Evolutionary conservation across 1,140 invertebrate species (phyloP), one percentile per base, ranked within the genome.

Genomic region (Drosophila bocqueti): DNA sequence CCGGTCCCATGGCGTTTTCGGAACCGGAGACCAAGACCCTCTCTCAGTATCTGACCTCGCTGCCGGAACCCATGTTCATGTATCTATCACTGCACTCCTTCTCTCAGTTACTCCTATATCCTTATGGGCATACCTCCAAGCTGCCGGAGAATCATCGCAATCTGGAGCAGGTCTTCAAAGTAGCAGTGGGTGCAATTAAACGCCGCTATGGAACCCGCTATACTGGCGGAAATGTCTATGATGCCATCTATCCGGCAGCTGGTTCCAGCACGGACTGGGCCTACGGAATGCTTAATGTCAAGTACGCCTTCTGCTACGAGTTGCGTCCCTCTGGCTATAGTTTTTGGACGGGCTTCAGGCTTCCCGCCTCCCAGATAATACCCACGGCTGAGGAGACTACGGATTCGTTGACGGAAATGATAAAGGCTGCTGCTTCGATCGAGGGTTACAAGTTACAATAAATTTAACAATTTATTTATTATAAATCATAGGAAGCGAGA

Each of bases 11-110:
- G 0, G 93, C 96, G 0, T 97, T 97, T 83, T 97, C 96, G 0
- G 97, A 97, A 92, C 92, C 94, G 2, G 96, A 97, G 86, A 95
- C 95, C 0, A 85, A 86, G 60, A 91, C 94, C 3, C 76, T 95
- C 0, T 40, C 89, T 6, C 60, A 94, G 15, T 83, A 52, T 31
- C 38, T 87, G 2, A 64, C 3, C 0, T 52, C 57, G 2, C n/a
- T 91, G 29, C 76, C 64, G 11, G 66, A 68, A 11, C 73, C 77
- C 31, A 86, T 94, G 29, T 91, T 93, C 45, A 72, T 94, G 29
- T 94, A 94, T 63, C 94, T 49, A 93, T 95, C 95, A 0, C 95
- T 97, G 64, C 97, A 98, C 85, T 96, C 96, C 8, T 97, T 96
- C 83, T 95, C 95, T 0, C 96, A 97, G 84, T 93, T 96, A 83